phyloP scores from a whole-genome alignment of 1,140 invertebrate genomes.

The Trichonephila inaurata region DNA sequence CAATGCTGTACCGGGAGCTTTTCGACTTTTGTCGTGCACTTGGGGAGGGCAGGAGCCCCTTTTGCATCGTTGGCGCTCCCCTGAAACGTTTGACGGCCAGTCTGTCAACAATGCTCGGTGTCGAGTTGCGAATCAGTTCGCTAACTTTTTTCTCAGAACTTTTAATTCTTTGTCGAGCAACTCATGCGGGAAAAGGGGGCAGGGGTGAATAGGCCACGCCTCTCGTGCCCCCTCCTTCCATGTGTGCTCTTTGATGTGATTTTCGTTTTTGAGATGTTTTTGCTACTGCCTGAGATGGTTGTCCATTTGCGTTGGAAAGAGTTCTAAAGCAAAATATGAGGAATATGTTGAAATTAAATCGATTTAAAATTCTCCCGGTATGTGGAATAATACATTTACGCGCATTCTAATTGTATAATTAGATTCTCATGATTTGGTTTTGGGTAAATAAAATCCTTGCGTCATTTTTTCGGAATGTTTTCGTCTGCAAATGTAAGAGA shows the following conservation, averaged over 20 bases:
- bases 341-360: too few species aligned
- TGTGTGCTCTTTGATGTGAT: background rate
- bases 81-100: constrained; percentile 13
- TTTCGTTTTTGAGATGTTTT: background rate
- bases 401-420: too few species aligned
- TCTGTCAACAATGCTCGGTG: background rate
- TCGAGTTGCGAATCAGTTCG: constrained; percentile 30
- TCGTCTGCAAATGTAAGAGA: too few species aligned
- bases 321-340: too few species aligned
- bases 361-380: too few species aligned
- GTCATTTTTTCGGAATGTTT: too few species aligned
- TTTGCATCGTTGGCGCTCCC: background rate
- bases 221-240: background rate
- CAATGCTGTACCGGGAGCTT: constrained; percentile 14
- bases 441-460: too few species aligned
- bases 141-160: background rate
- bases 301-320: background rate
- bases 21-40: constrained; percentile 26
- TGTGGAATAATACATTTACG: too few species aligned
- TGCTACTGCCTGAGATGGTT: background rate
- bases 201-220: background rate
- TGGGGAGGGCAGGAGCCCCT: background rate
- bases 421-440: too few species aligned
- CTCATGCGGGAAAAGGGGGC: background rate
- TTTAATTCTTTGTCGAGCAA: background rate